These are phyloP conservation scores for Digitonthophagus gazella DNA, from an alignment of 2,888 invertebrate genomes.

Conservation along the genomic window DNA sequence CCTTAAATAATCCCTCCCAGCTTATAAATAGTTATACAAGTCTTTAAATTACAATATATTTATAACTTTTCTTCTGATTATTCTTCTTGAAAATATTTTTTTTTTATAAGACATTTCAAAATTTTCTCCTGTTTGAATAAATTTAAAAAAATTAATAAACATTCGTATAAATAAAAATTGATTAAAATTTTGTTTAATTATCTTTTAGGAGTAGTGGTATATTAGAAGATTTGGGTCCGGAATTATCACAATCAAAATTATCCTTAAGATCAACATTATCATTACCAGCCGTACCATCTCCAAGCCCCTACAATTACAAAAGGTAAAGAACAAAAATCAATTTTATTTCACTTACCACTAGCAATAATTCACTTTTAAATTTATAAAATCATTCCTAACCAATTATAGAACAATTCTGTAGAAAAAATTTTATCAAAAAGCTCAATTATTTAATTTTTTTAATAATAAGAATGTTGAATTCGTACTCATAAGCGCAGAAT, in stretches of 20 bases:
- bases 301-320: not conserved
- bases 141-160: conserved; percentile 10
- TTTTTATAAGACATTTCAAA: conserved; percentile 16
- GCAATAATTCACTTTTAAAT: not conserved
- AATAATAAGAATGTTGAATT: not conserved
- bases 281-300: conserved; percentile 45
- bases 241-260: conserved; percentile 44
- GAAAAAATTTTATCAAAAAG: conserved; percentile 13
- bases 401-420: not conserved
- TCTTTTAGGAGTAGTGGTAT: conserved; percentile 57
- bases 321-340: not conserved
- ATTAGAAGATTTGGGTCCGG: conserved; percentile 57
- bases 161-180: not conserved
- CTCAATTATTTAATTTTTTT: not conserved
- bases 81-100: too few species aligned
- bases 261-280: conserved; percentile 51
- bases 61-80: too few species aligned
- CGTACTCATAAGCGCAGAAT: not conserved
- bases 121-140: not conserved
- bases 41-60: too few species aligned
- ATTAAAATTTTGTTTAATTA: conserved; percentile 26
- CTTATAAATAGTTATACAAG: too few species aligned
- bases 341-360: not conserved
- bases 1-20: too few species aligned
- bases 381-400: not conserved